Conservation (phyloP, 64 coral and sea anemone genomes). For the Anthopleura sola region DNA sequence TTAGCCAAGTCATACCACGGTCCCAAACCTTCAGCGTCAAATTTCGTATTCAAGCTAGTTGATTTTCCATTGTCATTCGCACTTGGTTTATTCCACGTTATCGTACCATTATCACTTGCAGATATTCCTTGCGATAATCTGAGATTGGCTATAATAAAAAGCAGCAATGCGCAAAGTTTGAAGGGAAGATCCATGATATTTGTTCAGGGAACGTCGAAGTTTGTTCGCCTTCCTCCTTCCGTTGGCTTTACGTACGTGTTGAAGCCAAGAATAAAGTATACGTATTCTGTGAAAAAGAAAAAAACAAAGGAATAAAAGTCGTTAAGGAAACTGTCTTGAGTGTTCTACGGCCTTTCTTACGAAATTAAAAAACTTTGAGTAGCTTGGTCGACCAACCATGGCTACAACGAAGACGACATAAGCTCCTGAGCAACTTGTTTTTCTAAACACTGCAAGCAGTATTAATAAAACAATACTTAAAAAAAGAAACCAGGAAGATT, state of each 20-base stretch:
- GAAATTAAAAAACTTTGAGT: not conserved
- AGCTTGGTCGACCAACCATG: not conserved
- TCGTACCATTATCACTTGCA: not conserved
- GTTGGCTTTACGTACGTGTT: not conserved
- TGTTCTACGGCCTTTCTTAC: not conserved
- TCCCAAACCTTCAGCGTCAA: slow-evolving; percentile 68
- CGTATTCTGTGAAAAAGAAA: not conserved
- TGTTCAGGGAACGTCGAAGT: not conserved
- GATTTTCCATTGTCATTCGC: not conserved
- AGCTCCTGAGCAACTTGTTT: not conserved
- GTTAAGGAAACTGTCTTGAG: not conserved
- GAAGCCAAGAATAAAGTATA: not conserved
- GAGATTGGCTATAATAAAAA: not conserved
- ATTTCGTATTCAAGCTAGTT: slow-evolving; percentile 19
- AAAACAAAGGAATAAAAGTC: not conserved
- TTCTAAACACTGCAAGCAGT: not conserved
- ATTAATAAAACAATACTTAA: not conserved
- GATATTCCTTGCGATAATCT: not conserved
- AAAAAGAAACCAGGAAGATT: not conserved
- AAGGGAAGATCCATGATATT: not conserved
- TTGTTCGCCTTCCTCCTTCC: not conserved
- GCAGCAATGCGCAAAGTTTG: not conserved
- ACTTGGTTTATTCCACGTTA: not conserved
- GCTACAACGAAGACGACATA: not conserved
- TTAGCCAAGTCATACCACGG: slow-evolving; percentile 71